phyloP scores from a whole-genome alignment of 2,888 invertebrate genomes.

The Meandrusa payeni region DNA sequence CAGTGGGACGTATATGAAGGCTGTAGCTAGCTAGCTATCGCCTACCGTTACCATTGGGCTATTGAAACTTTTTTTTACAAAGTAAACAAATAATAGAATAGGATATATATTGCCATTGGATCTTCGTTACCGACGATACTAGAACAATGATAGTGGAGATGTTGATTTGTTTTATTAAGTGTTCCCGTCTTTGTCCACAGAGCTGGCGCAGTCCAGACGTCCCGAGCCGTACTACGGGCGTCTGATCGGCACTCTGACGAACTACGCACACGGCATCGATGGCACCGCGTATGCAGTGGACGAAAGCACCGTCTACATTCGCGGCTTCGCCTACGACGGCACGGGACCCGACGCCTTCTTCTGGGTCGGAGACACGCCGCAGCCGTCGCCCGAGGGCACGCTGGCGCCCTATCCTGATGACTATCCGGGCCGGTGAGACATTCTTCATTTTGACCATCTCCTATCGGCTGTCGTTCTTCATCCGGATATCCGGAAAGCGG shows the following conservation, averaged over 20 bases:
- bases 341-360: constrained; percentile 94
- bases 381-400: constrained; percentile 90
- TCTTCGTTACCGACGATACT: no score
- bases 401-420: constrained; percentile 94
- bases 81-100: no score
- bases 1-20: no score
- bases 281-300: constrained; percentile 94
- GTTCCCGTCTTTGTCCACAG: constrained; percentile 36
- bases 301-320: constrained; percentile 91
- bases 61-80: no score
- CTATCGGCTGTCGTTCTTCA: no score
- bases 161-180: no score
- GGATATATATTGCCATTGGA: no score
- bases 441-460: no score
- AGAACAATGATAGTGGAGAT: no score
- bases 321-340: constrained; percentile 93
- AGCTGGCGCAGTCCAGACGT: constrained; percentile 40
- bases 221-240: constrained; percentile 88
- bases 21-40: no score
- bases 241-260: constrained; percentile 85
- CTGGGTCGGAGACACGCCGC: constrained; percentile 92
- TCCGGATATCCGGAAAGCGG: no score
- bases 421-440: constrained; percentile 88
- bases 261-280: constrained; percentile 89
- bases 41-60: no score